Evolutionary conservation across 2,797 vertebrate genomes (phyloP).

Genomic region (Diplodus puntazzo): DNA sequence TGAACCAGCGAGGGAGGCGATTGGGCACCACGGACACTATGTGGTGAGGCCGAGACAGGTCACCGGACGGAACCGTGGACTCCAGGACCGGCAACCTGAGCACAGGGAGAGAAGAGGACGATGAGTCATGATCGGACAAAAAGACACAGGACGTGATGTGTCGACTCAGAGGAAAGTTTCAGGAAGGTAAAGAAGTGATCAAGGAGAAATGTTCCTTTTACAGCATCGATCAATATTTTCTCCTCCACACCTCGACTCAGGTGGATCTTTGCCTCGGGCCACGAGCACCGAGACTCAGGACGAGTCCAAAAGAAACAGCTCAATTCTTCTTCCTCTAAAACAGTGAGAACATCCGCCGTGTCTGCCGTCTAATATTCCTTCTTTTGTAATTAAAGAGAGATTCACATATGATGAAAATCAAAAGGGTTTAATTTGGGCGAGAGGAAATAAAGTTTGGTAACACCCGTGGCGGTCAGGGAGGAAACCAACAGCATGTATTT

Average conservation of each 20-base stretch:
- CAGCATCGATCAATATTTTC: conserved; percentile 42
- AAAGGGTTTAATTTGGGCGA: conserved; percentile 43
- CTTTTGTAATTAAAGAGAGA: conserved; percentile 23
- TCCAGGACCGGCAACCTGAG: conserved; percentile 94
- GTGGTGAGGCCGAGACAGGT: conserved; percentile 93
- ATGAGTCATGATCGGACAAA: conserved; percentile 17
- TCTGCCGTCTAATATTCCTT: conserved; percentile 15
- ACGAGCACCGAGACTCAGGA: conserved; percentile 1
- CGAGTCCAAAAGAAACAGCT: conserved; percentile 36
- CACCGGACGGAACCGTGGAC: conserved; percentile 90
- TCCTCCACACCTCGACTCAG: conserved; percentile 40
- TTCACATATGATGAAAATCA: conserved; percentile 45
- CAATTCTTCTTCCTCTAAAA: neutral
- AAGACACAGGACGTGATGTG: neutral
- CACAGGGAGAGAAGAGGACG: neutral
- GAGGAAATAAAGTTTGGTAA: conserved; percentile 50
- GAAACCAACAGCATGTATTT: conserved; percentile 75
- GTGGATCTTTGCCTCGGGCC: conserved; percentile 43
- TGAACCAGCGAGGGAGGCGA: conserved; percentile 97
- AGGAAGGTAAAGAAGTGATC: conserved; percentile 32
- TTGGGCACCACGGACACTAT: conserved; percentile 96
- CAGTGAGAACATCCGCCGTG: neutral
- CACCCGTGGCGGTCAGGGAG: conserved; percentile 57
- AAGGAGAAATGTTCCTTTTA: conserved; percentile 18
- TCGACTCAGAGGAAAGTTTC: neutral